Conservation (phyloP, 64 coral and sea anemone genomes). For the Pocillopora damicornis region DNA sequence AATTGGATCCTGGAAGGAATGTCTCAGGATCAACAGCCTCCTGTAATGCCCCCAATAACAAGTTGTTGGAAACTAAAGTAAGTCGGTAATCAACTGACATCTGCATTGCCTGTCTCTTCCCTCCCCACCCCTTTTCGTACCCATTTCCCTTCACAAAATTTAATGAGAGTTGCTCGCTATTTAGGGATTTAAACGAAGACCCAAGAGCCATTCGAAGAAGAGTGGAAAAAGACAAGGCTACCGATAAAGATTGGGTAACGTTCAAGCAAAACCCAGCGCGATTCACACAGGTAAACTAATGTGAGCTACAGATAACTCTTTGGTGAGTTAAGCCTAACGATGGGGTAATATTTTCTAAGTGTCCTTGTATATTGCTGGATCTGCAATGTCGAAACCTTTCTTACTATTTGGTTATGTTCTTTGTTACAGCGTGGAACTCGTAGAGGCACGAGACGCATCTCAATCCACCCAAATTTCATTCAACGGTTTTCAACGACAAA, state of each 20-base stretch:
- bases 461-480: slow-evolving; percentile 80
- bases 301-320: neutral
- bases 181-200: slow-evolving; percentile 68
- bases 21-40: slow-evolving; percentile 90
- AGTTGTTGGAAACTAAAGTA: slow-evolving; percentile 98
- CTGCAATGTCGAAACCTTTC: neutral
- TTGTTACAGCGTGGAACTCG: slow-evolving; percentile 40
- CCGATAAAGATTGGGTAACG: slow-evolving; percentile 80
- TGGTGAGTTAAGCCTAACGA: too few species aligned
- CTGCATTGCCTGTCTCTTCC: too few species aligned
- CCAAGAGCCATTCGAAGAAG: slow-evolving; percentile 54
- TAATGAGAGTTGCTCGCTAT: neutral
- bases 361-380: neutral
- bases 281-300: slow-evolving; percentile 64
- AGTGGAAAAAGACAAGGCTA: slow-evolving; percentile 66
- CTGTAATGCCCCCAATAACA: slow-evolving; percentile 79
- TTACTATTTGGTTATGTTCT: neutral
- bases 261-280: slow-evolving; percentile 83
- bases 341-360: neutral
- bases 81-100: neutral
- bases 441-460: slow-evolving; percentile 74
- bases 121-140: neutral
- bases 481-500: slow-evolving; percentile 52
- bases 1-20: slow-evolving; percentile 95
- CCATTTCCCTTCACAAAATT: too few species aligned